A percentile compares a stretch with the other conserved stretches of the same genome.
Conservation (phyloP, 2,113 vertebrate species). For the Bettongia penicillata region DNA sequence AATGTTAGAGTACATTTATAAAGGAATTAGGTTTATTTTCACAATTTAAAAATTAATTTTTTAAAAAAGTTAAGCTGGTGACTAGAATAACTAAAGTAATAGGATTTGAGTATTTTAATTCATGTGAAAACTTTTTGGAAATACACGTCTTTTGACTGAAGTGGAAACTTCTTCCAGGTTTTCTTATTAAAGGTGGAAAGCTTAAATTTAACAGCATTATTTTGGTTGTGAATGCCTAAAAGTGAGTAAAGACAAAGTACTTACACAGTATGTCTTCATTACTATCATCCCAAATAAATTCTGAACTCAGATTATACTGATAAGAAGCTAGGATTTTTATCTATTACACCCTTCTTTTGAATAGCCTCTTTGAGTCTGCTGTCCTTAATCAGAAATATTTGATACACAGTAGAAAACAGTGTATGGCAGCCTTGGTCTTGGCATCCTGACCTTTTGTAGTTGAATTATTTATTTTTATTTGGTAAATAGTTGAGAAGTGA, state of each 20-base stretch:
- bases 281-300: slow-evolving; percentile 40
- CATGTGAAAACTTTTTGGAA: background rate
- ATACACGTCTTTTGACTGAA: background rate
- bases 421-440: background rate
- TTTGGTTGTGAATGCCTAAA: background rate
- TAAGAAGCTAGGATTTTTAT: slow-evolving; percentile 31
- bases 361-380: slow-evolving; percentile 19
- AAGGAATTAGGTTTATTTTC: slow-evolving; percentile 25
- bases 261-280: slow-evolving; percentile 38
- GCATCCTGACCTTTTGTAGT: background rate
- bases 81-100: background rate
- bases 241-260: slow-evolving; percentile 13
- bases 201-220: background rate
- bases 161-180: slow-evolving; percentile 1
- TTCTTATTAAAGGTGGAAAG: background rate
- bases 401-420: background rate
- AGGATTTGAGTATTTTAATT: background rate
- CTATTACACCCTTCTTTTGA: slow-evolving; percentile 7
- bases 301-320: slow-evolving; percentile 20
- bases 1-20: slow-evolving; percentile 32
- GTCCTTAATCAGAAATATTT: slow-evolving; percentile 12
- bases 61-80: slow-evolving; percentile 36
- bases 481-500: background rate
- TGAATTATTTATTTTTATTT: background rate
- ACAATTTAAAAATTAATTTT: slow-evolving; percentile 50